Conservation (phyloP, 2,888 invertebrate species). For the Leptinotarsa tumamoca region DNA sequence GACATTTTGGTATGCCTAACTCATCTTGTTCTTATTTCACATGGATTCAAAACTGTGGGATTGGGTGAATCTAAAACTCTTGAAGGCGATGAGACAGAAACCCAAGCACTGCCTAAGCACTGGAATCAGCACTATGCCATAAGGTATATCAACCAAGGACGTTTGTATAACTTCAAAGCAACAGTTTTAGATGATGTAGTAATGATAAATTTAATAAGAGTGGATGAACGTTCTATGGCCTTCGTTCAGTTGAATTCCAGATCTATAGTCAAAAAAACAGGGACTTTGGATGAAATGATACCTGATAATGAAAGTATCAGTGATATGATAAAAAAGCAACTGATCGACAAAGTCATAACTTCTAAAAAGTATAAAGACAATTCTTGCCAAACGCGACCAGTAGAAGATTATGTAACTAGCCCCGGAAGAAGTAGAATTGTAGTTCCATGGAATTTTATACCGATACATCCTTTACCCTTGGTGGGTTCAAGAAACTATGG, state of each 20-base stretch:
- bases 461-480: background rate
- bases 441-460: conserved; percentile 3
- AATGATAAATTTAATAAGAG: conserved; percentile 65
- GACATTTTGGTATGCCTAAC: conserved; percentile 78
- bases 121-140: conserved; percentile 85
- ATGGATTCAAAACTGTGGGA: conserved; percentile 80
- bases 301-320: conserved; percentile 75
- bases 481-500: conserved; percentile 50
- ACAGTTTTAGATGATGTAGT: conserved; percentile 64
- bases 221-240: conserved; percentile 67
- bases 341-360: conserved; percentile 73
- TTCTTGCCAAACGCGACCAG: conserved; percentile 54
- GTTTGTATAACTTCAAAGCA: conserved; percentile 74
- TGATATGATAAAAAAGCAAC: conserved; percentile 73
- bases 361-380: conserved; percentile 54
- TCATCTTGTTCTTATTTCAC: conserved; percentile 78
- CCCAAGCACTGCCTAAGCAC: conserved; percentile 79
- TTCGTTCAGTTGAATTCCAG: conserved; percentile 65
- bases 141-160: conserved; percentile 77
- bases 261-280: conserved; percentile 63
- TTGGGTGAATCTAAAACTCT: conserved; percentile 72
- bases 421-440: background rate
- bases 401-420: background rate
- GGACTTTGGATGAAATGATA: conserved; percentile 73
- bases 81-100: conserved; percentile 69